Evolutionary conservation across 2,888 invertebrate species (phyloP), one percentile per base, ranked within the genome.

Genomic region (Netelia fuscicornis): DNA sequence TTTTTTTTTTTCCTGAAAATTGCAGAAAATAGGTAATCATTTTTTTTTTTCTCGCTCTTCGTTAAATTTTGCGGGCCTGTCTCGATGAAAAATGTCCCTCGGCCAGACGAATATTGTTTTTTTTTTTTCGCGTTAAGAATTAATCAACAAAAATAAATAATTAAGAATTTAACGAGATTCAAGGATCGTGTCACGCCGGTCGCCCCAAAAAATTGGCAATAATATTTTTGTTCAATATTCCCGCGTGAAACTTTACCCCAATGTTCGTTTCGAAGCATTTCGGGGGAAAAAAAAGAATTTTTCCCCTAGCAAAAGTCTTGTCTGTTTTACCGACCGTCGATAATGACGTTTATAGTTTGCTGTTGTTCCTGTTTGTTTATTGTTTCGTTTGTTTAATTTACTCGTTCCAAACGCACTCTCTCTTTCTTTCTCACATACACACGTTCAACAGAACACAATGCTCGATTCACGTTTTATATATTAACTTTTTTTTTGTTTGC

Each of bases 161-260:
- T 23, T 25, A 10, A 13, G 6, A 13, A 30, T 37, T 67, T 67
- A 1, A 30, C 62, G 23, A 58, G 20, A n/a, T 23, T 62, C 64
- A 13, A 17, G 37, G 11, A 48, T 30, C 30, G 30, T 5, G 54
- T 79, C 79, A 71, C 60, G 78, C 62, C 30, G 44, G 62, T 23
- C 44, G 60, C 48, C 48, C 20, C 54, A 56, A 71, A 71, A 72
- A 25, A 56, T 70, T 68, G 60, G 56, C 37, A 52, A 62, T 62
- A 3, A 25, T 17, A 17, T 17, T 17, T 17, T 17, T 0, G 17
- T 17, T 17, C 17, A 17, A 17, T 17, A 17, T 25, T 25, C 23
- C 8, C 81, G 67, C 72, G 71, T 60, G 30, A 74, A 67, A 74
- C 81, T 81, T 81, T 75, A 74, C 81, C 74, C 65, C 52, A 67